A percentile compares a stretch with the other conserved stretches of the same genome.
These are phyloP conservation scores for Hanleya hanleyi DNA, from an alignment of 2,888 invertebrate species.

Conservation along the genomic window DNA sequence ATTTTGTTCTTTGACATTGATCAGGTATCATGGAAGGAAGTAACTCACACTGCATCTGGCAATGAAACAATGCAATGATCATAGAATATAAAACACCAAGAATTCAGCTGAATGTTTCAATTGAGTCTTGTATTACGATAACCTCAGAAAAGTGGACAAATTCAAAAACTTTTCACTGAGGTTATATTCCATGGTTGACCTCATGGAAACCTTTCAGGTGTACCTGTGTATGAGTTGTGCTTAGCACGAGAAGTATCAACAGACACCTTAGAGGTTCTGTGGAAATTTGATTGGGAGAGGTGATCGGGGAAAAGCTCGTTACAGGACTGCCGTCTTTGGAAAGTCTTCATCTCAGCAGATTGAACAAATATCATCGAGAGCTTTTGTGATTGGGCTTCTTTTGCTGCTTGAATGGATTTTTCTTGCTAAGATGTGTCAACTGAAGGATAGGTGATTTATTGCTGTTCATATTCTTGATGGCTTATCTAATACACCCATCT, in stretches of 20 bases:
- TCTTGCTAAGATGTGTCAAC: not conserved
- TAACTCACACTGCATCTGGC: no score
- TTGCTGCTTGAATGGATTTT: not conserved
- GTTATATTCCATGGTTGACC: no score
- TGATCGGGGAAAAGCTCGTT: not conserved
- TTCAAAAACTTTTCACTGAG: no score
- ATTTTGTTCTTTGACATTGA: no score
- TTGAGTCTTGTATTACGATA: no score
- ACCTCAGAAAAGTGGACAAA: no score
- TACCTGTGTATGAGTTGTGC: not conserved
- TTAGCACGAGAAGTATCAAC: not conserved
- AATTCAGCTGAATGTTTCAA: no score
- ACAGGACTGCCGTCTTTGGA: not conserved
- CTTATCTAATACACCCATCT: no score
- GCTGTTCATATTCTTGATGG: not conserved
- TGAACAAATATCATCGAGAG: not conserved
- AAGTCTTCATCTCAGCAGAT: not conserved
- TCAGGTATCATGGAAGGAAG: no score
- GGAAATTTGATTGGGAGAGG: not conserved
- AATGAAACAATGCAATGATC: no score
- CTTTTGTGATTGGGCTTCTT: not conserved
- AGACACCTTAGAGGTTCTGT: not conserved
- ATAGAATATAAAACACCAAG: no score
- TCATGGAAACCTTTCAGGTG: no score
- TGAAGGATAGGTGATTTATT: not conserved